Conservation (phyloP, 2,888 invertebrate species). For the Drosophila rubida region DNA sequence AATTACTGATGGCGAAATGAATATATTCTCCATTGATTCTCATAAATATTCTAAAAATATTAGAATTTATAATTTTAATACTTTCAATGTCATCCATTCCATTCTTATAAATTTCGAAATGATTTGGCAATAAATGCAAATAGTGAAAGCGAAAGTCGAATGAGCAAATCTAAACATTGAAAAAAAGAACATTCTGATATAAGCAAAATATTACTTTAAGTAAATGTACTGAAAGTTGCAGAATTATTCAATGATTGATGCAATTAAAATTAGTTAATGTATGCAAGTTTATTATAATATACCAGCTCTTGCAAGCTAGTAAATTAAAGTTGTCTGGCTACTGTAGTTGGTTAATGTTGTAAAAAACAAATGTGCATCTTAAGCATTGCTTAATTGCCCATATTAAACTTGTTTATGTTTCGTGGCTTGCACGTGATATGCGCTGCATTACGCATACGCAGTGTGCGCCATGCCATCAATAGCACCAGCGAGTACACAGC, state of each 20-base stretch:
- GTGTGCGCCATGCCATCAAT: conserved; percentile 6
- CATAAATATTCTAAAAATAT: too few species aligned
- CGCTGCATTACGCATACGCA: conserved; percentile 58
- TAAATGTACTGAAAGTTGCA: not conserved
- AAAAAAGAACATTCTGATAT: too few species aligned
- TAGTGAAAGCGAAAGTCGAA: too few species aligned
- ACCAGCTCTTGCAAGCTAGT: not conserved
- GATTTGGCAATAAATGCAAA: too few species aligned
- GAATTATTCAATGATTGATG: not conserved
- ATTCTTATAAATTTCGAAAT: too few species aligned
- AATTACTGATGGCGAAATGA: too few species aligned
- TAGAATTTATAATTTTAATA: too few species aligned
- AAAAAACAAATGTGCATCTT: not conserved
- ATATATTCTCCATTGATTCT: too few species aligned
- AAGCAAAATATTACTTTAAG: too few species aligned
- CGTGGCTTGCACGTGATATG: conserved; percentile 51
- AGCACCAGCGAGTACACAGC: conserved; percentile 10
- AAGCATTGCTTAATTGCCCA: not conserved
- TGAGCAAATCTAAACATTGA: too few species aligned
- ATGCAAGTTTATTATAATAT: not conserved
- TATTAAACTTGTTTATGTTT: conserved; percentile 37
- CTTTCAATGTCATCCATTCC: too few species aligned
- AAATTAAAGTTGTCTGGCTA: not conserved
- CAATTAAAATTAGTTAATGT: not conserved
- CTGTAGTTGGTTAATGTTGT: not conserved